These are phyloP conservation scores for Dorcus parallelipipedus DNA, from an alignment of 2,888 invertebrate genomes.

Conservation along the genomic window DNA sequence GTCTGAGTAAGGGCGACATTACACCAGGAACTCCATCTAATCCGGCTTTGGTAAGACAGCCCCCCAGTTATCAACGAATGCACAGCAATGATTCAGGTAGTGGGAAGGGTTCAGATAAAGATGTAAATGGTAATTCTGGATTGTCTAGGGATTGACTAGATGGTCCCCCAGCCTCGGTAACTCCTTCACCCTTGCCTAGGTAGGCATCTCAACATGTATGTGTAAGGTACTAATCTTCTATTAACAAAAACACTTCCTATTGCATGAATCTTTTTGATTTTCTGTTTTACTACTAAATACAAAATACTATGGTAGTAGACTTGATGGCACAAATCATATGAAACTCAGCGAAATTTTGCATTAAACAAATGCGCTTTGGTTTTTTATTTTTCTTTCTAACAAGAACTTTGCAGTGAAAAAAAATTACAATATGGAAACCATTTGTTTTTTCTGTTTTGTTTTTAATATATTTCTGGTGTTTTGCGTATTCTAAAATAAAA, in stretches of 20 bases:
- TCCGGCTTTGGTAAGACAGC: slow-evolving; percentile 63
- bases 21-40: slow-evolving; percentile 72
- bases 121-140: slow-evolving; percentile 55
- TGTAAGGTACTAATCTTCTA: slow-evolving; percentile 18
- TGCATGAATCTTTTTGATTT: too few relatives aligned
- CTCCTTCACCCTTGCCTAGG: slow-evolving; percentile 30
- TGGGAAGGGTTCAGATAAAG: slow-evolving; percentile 69
- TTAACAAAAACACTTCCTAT: slow-evolving; percentile 4
- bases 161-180: slow-evolving; percentile 61
- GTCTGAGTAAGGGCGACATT: slow-evolving; percentile 57
- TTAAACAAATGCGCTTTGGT: too few relatives aligned
- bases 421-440: too few relatives aligned
- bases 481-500: too few relatives aligned
- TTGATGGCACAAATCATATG: too few relatives aligned
- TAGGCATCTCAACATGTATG: slow-evolving; percentile 19
- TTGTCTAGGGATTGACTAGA: slow-evolving; percentile 77
- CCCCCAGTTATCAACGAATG: slow-evolving; percentile 79
- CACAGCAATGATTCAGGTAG: slow-evolving; percentile 76
- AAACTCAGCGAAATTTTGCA: too few relatives aligned
- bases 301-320: too few relatives aligned
- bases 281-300: too few relatives aligned
- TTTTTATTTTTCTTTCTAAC: too few relatives aligned
- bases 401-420: too few relatives aligned
- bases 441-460: too few relatives aligned
- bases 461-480: too few relatives aligned